Conservation (phyloP, 23 tunicate species). For the Phallusia fumigata region DNA sequence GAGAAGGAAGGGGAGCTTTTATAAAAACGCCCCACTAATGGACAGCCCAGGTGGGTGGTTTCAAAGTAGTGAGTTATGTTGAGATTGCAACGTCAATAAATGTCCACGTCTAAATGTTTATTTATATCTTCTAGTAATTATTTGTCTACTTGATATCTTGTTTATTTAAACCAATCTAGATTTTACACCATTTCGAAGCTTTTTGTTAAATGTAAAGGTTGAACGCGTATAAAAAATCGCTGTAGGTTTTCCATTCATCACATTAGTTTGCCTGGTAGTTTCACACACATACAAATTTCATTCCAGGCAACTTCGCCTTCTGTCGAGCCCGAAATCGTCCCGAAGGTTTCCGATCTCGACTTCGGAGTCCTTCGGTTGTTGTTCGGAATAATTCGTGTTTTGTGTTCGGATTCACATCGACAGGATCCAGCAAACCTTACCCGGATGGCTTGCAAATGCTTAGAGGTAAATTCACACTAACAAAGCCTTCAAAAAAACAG, state of each 20-base stretch:
- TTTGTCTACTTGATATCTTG: too few species aligned
- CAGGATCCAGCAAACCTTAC: constrained; percentile 32
- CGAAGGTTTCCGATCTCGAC: constrained; percentile 55
- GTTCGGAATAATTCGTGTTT: constrained; percentile 24
- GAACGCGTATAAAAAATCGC: too few species aligned
- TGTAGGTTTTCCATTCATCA: too few species aligned
- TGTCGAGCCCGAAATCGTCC: constrained; percentile 53
- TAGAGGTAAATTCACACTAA: too few species aligned
- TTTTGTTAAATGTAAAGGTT: too few species aligned
- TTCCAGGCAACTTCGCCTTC: constrained; percentile 28
- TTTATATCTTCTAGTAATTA: too few species aligned
- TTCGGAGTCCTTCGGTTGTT: constrained; percentile 32
- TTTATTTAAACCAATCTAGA: too few species aligned
- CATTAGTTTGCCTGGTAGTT: background rate
- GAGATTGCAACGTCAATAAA: too few species aligned
- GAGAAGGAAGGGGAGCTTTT: constrained; percentile 27
- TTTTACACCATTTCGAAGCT: too few species aligned
- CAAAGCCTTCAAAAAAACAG: too few species aligned
- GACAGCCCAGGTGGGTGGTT: constrained; percentile 5
- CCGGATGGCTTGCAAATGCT: constrained; percentile 39
- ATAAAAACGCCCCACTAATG: constrained; percentile 5
- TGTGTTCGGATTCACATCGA: constrained; percentile 26
- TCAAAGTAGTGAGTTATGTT: too few species aligned
- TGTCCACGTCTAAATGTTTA: too few species aligned
- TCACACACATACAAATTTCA: background rate